Conservation (phyloP, 2,888 invertebrate species). For the Tetheella fluctuosa region DNA sequence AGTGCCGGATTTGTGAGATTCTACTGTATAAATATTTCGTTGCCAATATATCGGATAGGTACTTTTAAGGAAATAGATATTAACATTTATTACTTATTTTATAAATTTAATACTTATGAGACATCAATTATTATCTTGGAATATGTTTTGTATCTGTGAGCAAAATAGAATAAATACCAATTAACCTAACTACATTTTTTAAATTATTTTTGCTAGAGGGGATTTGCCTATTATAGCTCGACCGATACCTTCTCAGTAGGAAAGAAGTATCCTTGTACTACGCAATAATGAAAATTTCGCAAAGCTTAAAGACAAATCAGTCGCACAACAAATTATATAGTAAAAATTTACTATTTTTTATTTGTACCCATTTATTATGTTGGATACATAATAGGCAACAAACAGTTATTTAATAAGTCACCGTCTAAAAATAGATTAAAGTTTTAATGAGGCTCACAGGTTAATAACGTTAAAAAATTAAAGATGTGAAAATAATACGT, state of each 20-base stretch:
- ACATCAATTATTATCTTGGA: too few species aligned
- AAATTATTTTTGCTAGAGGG: too few species aligned
- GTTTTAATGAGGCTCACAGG: not conserved
- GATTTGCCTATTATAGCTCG: too few species aligned
- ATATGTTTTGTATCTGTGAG: too few species aligned
- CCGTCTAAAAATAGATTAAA: not conserved
- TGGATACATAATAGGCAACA: not conserved
- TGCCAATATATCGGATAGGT: too few species aligned
- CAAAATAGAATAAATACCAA: too few species aligned
- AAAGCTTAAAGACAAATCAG: conserved; percentile 16
- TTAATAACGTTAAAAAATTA: not conserved
- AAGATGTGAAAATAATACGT: conserved; percentile 43
- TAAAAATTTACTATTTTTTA: not conserved
- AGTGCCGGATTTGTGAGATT: too few species aligned
- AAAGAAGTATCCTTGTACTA: not conserved
- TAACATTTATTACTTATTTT: too few species aligned
- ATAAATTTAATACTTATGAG: too few species aligned
- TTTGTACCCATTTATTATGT: not conserved
- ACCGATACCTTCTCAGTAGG: not conserved
- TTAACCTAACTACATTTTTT: too few species aligned
- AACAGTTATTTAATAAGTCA: not conserved
- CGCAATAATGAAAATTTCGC: conserved; percentile 10
- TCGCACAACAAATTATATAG: not conserved
- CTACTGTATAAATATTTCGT: too few species aligned
- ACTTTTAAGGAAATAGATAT: too few species aligned